These are phyloP conservation scores for Malurus leucopterus DNA, from an alignment of 2,797 vertebrate species.

Conservation along the genomic window DNA sequence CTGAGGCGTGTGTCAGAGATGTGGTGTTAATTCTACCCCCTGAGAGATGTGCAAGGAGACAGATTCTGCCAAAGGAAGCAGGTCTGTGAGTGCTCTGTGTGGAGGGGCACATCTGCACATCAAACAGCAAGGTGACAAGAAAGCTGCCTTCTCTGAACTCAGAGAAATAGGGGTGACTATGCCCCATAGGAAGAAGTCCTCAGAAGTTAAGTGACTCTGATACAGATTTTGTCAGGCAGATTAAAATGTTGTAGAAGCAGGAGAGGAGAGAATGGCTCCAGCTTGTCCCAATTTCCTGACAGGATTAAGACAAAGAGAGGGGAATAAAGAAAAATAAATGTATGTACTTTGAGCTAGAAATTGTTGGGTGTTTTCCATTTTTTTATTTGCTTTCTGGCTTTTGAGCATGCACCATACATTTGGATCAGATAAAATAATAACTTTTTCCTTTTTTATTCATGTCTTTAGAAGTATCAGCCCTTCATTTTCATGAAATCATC, in stretches of 20 bases:
- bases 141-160: neutral
- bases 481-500: constrained; percentile 12
- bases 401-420: neutral
- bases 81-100: neutral
- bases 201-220: neutral
- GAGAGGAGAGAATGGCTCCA: neutral
- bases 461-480: neutral
- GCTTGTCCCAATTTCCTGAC: constrained; percentile 34
- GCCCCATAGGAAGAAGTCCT: neutral
- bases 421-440: constrained; percentile 31
- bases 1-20: accelerated
- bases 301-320: constrained; percentile 14
- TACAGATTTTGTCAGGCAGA: neutral
- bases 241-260: neutral
- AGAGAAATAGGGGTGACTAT: neutral
- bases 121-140: neutral
- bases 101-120: neutral
- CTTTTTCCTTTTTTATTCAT: neutral
- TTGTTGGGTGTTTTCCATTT: neutral
- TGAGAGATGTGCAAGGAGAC: neutral
- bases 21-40: neutral
- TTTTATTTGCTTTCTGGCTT: constrained; percentile 18
- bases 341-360: neutral
- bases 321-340: neutral
- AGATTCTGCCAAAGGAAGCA: neutral